Evolutionary conservation across 2,888 invertebrate species (phyloP).

Genomic region (Cheilosia scutellata): DNA sequence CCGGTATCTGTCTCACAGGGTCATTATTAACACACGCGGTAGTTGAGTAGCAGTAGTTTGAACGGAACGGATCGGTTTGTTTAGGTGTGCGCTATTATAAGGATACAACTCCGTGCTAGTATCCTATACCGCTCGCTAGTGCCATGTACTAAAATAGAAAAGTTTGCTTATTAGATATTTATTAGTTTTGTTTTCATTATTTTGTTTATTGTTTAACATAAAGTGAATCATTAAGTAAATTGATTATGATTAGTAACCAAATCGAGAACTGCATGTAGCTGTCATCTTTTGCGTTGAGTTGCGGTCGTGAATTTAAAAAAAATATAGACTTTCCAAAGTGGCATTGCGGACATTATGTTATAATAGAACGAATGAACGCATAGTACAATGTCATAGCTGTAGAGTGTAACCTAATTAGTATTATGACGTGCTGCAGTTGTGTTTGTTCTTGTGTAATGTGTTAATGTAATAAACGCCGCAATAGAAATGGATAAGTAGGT

Average conservation of each 20-base stretch:
- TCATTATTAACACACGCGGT: conserved; percentile 49
- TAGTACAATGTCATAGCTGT: conserved; percentile 25
- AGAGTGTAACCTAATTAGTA: conserved; percentile 67
- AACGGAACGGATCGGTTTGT: conserved; percentile 11
- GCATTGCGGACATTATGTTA: conserved; percentile 10
- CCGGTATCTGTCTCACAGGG: conserved; percentile 58
- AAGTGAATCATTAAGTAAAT: background rate
- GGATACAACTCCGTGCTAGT: background rate
- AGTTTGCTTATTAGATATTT: background rate
- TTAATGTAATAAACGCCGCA: conserved; percentile 18
- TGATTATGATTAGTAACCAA: background rate
- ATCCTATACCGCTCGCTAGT: background rate
- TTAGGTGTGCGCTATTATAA: conserved; percentile 1
- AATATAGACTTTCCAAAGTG: background rate
- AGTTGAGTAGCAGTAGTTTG: conserved; percentile 38
- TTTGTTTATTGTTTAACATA: background rate
- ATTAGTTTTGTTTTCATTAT: background rate
- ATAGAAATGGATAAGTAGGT: conserved; percentile 44
- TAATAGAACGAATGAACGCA: background rate
- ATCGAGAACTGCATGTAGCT: background rate
- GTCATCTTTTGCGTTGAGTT: background rate
- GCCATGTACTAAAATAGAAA: background rate
- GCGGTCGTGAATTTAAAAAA: background rate
- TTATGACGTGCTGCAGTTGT: conserved; percentile 18
- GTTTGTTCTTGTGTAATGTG: conserved; percentile 13